Conservation (phyloP, 2,797 vertebrate genomes). For the Petrocephalus sullivani region DNA sequence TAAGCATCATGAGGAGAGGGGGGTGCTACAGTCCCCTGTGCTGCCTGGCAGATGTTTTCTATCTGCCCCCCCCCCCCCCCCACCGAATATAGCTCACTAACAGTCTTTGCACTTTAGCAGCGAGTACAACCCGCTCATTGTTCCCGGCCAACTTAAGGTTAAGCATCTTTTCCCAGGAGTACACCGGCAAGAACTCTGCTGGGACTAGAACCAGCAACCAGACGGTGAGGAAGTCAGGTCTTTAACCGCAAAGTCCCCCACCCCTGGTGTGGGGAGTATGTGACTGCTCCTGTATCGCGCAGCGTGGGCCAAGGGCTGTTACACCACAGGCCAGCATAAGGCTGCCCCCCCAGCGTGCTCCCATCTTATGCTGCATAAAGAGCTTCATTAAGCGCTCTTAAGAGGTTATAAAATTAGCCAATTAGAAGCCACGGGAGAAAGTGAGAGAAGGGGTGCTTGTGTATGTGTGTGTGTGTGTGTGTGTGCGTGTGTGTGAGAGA, state of each 20-base stretch:
- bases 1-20: background rate
- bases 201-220: background rate
- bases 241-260: background rate
- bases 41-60: background rate
- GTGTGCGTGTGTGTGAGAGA: slow-evolving; percentile 28
- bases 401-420: slow-evolving; percentile 67
- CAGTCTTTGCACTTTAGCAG: background rate
- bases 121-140: background rate
- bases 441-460: slow-evolving; percentile 22
- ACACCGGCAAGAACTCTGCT: background rate
- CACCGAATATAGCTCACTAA: background rate
- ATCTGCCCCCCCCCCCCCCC: background rate
- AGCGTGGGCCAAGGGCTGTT: background rate
- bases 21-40: background rate
- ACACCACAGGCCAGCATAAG: background rate
- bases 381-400: slow-evolving; percentile 39
- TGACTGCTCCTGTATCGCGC: background rate
- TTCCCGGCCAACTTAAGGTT: background rate
- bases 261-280: background rate
- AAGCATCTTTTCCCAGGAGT: background rate
- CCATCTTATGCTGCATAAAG: slow-evolving; percentile 3
- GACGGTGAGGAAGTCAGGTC: background rate
- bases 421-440: slow-evolving; percentile 46
- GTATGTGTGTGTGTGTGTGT: slow-evolving; percentile 23
- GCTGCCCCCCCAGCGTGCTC: slow-evolving; percentile 14